phyloP scores from a whole-genome alignment of 2,113 vertebrate genomes.

The Ceratotherium simum region DNA sequence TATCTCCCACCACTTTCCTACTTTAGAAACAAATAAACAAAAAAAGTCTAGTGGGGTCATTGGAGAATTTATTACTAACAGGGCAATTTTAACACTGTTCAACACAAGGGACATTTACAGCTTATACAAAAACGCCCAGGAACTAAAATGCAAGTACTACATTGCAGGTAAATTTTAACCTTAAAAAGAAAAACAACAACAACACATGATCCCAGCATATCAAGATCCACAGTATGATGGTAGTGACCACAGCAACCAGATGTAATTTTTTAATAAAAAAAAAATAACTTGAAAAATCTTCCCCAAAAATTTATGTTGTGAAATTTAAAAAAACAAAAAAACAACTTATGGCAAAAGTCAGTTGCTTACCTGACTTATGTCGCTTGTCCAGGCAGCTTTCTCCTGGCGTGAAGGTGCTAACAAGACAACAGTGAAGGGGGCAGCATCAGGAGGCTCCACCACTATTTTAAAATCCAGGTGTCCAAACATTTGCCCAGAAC shows the following conservation, averaged over 20 bases:
- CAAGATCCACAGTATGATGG: background rate
- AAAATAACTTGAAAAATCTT: background rate
- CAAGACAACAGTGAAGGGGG: constrained; percentile 96
- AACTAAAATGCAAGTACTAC: background rate
- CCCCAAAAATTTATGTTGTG: background rate
- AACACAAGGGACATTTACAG: background rate
- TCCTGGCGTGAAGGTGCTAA: constrained; percentile 96
- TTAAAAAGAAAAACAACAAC: background rate
- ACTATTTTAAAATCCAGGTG: constrained; percentile 98
- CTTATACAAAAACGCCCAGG: background rate
- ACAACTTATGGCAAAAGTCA: background rate
- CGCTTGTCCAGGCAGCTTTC: constrained; percentile 99
- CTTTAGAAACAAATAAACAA: background rate
- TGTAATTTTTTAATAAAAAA: constrained; percentile 9
- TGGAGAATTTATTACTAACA: background rate
- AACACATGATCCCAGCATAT: background rate
- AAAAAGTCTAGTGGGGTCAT: background rate
- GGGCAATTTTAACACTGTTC: background rate
- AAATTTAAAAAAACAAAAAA: background rate
- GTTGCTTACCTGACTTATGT: constrained; percentile 96
- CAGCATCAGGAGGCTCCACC: constrained; percentile 92
- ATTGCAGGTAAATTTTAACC: constrained; percentile 8
- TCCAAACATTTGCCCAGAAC: constrained; percentile 95
- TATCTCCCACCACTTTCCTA: background rate
- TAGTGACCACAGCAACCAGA: background rate